Evolutionary conservation across 2,797 vertebrate genomes (phyloP).

Genomic region (Bovichtus diacanthus): DNA sequence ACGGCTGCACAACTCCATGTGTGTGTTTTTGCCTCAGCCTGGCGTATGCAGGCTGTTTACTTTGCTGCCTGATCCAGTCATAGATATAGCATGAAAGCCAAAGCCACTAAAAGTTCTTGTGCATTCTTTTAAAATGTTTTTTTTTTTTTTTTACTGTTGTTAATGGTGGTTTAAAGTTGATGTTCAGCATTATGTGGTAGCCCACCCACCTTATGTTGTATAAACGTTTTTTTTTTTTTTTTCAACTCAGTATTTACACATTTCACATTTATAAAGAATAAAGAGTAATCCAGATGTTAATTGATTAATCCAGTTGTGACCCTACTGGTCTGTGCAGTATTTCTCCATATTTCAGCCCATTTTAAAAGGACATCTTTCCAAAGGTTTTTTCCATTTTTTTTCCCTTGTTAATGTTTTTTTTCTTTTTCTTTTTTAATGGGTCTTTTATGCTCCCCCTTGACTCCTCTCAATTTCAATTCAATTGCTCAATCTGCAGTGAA

Average conservation of each 20-base stretch:
- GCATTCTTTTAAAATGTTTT: not conserved
- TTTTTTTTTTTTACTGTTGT: slow-evolving; percentile 13
- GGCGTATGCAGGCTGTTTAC: slow-evolving; percentile 43
- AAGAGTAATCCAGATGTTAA: not conserved
- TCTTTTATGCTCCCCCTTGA: not conserved
- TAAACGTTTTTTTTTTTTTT: slow-evolving; percentile 1
- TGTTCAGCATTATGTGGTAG: slow-evolving; percentile 15
- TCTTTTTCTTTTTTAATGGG: not conserved
- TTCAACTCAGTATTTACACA: not conserved
- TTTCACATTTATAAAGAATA: slow-evolving; percentile 3
- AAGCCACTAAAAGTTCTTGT: slow-evolving; percentile 2
- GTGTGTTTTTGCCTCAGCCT: slow-evolving; percentile 21
- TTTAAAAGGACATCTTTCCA: not conserved
- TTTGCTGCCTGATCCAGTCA: slow-evolving; percentile 26
- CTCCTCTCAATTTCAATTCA: not conserved
- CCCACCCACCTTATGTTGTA: slow-evolving; percentile 16
- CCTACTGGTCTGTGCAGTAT: not conserved
- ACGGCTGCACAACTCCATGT: not conserved
- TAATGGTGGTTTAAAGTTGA: slow-evolving; percentile 35
- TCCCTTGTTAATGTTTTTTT: not conserved
- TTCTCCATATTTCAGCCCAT: not conserved
- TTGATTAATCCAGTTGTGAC: not conserved
- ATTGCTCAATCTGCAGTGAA: slow-evolving; percentile 24
- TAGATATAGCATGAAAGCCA: slow-evolving; percentile 19
- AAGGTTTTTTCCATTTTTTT: not conserved